Base-by-base conservation (phyloP, 1,140 invertebrate genomes). In the Trichogramma pretiosum region DNA sequence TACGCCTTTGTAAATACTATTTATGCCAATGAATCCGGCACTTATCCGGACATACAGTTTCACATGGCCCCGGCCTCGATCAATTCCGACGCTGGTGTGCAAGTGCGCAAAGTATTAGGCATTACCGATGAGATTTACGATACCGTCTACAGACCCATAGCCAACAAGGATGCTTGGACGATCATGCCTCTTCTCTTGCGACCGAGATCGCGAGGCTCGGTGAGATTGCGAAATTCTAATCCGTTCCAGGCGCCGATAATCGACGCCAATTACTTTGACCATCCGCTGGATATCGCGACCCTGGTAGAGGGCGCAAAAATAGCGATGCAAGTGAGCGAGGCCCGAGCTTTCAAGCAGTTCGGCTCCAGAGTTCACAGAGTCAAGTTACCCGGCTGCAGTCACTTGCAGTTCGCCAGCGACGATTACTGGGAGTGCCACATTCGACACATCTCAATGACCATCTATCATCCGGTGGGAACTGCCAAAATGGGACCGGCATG, bases 61-160 rank as follows among this genome's bases (percentile, higher is more conserved):
- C 87, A 91, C 49, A 87, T 92, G 82, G 85, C 86, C 2, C 85
- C 88, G 1, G 87, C 87, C 0, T 85, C 84, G 2, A 84, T 90
- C 1, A 83, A 84, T 47, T 89, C 88, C 0, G 86, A 89, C 57
- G 79, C 77, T 28, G 85, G 86, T 0, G 73, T 79, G 10, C 75
- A 83, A 50, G 82, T 89, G 0, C 76, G 81, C 50, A 87, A 85
- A 65, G 81, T 87, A 14, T 61, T 89, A n/a, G 88, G 89, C 1
- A 60, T 93, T 1, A 88, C 82, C n/a, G 86, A 92, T 34, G 77
- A 82, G 34, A 64, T 90, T 0, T 92, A 89, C 61, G 74, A 89
- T 51, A 75, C 79, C 0, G 84, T 89, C 28, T 91, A 82, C 56
- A 76, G 77, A 40, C 85, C 86, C 0, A 83, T 91, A 34, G 75